Evolutionary conservation across 2,113 vertebrate genomes (phyloP), one percentile per base, ranked within the genome.

Genomic region (Henicopernis longicauda): DNA sequence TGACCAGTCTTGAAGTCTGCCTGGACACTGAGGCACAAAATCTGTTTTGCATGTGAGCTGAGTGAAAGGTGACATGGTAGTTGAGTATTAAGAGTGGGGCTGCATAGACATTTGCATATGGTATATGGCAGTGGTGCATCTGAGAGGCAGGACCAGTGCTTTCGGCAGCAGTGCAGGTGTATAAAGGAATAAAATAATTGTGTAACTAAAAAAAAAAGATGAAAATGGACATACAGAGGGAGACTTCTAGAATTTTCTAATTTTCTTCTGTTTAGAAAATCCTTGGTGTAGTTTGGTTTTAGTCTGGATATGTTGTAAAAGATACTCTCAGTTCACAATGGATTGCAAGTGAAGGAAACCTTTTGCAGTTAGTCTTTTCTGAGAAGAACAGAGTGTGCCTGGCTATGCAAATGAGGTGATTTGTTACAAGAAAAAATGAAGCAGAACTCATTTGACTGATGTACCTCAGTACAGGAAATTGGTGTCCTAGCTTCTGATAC

Each of bases 371-470:
- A 87, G 70, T 91, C 3, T 40, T 91, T 94, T 96, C 89, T 91
- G 89, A 85, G 67, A 86, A 93, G 74, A 91, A 3, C 65, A 31
- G 82, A 67, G 45, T 66, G 45, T 3, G 8, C 61, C 89, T 93
- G 66, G 23, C 84, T 97, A 44, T 95, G 94, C 89, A 97, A 88
- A 95, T 82, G 15, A 45, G 17, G 13, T 76, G 79, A 58, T 54
- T 62, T 73, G 40, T 72, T 91, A 44, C 17, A 72, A 67, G 49
- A 57, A 42, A 70, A 82, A 79, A 34, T 0, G 0, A 85, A 91
- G 50, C 50, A 77, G 42, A 66, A 52, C 40, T 94, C 36, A 38
- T 97, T 82, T 90, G 81, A 73, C 67, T 88, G 67, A 54, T 82
- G 47, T 69, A 69, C 42, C 42, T 86, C 57, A 13, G 49, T 61